Evolutionary conservation across 2,113 vertebrate genomes (phyloP).

Genomic region (Bubo bubo): DNA sequence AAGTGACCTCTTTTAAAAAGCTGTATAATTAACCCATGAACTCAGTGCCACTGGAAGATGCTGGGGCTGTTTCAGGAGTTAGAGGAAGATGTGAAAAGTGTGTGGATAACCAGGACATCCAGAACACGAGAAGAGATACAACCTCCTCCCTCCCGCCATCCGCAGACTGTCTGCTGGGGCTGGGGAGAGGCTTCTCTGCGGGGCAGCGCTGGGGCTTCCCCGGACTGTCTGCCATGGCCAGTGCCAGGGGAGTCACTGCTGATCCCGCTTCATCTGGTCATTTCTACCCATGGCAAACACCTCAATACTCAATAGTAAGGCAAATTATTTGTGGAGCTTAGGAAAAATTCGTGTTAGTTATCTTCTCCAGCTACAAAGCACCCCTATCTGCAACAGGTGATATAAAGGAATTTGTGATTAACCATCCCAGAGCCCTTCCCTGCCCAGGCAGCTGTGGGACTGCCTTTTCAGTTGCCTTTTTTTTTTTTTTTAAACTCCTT

Average conservation of each 20-base stretch:
- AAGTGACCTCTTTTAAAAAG: not conserved
- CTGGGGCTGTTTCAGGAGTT: not conserved
- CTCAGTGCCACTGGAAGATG: not conserved
- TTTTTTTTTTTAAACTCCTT: too few species aligned
- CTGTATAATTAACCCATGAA: not conserved
- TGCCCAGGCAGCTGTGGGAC: not conserved
- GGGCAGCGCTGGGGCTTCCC: not conserved
- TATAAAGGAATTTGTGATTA: not conserved
- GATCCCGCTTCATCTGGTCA: not conserved
- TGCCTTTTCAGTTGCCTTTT: not conserved
- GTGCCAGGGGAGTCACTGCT: rapidly evolving
- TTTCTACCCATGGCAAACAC: not conserved
- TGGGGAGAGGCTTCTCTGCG: not conserved
- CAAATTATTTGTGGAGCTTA: not conserved
- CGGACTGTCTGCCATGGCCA: rapidly evolving
- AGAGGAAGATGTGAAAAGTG: not conserved
- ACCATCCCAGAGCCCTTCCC: not conserved
- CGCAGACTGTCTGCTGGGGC: not conserved
- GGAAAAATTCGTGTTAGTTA: not conserved
- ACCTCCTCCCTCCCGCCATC: not conserved
- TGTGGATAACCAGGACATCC: not conserved
- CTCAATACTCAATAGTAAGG: not conserved
- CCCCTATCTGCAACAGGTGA: not conserved
- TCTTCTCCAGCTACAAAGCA: not conserved
- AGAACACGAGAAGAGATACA: not conserved